Base-by-base conservation (phyloP, 2,888 invertebrate genomes). In the Caenorhabditis wallacei region DNA sequence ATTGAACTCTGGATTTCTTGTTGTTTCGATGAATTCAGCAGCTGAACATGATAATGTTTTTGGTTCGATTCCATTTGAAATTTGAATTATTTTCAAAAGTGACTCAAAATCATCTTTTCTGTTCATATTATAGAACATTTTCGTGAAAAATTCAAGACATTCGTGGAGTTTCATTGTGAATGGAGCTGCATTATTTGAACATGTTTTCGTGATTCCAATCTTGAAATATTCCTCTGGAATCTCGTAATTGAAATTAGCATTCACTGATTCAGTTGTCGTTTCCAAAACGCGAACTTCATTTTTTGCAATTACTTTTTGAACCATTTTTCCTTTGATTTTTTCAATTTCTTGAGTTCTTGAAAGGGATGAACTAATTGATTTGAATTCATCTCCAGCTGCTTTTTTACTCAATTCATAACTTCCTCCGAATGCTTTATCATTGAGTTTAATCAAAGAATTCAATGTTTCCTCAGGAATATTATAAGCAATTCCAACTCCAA, bases 401-500 rank as follows among this genome's bases (percentile, higher is more conserved):
- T 85, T 85, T 11, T 89, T 89, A 18, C 72, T 56, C 59, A 91
- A 64, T 2, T 54, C 53, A 59, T 88, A 90, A 1, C 64, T 59
- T 46, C 91, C 91, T 53, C 90, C 91, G 37, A 59, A 85, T 37
- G 69, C 76, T 51, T 85, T 85, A 10, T 85, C 85, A 18, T 76
- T 86, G 76, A 66, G 30, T 43, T 56, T 82, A 18, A 66, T 56
- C 7, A 76, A 76, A 4, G 74, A 63, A 3, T 71, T 66, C 20
- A 72, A 54, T 7, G 40, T 54, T 26, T 84, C 82, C 4, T 80
- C 79, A 7, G 84, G 83, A 8, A 79, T 74, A 20, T 88, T 84
- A 83, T 85, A 91, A 13, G 86, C 80, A 35, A 86, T 76, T 43
- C 88, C 89, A 59, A 88, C 76, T 3, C 86, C 86, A 7, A 84